Base-by-base conservation (phyloP, 2,113 vertebrate genomes). In the Pandion haliaetus region DNA sequence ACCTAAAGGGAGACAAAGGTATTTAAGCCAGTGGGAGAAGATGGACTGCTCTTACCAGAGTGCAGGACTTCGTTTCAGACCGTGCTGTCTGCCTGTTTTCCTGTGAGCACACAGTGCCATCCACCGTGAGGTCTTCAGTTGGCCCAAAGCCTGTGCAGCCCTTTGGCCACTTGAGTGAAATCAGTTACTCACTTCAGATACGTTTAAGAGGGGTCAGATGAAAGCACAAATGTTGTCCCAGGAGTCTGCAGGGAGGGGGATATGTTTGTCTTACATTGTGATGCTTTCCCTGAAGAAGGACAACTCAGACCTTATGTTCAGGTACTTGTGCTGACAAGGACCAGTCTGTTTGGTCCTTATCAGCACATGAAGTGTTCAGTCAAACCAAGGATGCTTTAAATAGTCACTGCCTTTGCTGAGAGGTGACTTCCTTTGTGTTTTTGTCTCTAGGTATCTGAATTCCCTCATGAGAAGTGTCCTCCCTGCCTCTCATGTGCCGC, bases 381-480 rank as follows among this genome's bases (percentile, higher is more conserved):
- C 73, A 82, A 73, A 59, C 38, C 24, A 47, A 59, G 38, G 40
- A 31, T 82, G 14, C 26, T 71, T 73, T 77, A 66, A 54, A 28
- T 45, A 32, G 19, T 86, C 31, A 34, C 72, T 88, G 62, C 82
- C 69, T 88, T 94, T 96, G 80, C 81, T 18, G 62, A 95, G 74
- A 96, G 91, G 83, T 98, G 94, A 98, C 97, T 95, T 96, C 66
- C 90, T 96, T 92, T 79, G 95, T 96, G 90, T 93, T 96, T 97
- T 96, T 97, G 59, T 97, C 69, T 98, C 93, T 96, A 99, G 98
- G 98, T 98, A 49, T 97, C 96, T 96, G 90, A 95, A 69, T 81
- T 88, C 91, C 96, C 91, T 82, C 86, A 98, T 98, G 98, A 97
- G 86, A 97, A 96, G 96, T 82, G 82, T 93, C 83, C 57, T 96